Evolutionary conservation across 2,888 invertebrate genomes (phyloP), one percentile per base, ranked within the genome.

Genomic region (Hirtodrosophila duncani): DNA sequence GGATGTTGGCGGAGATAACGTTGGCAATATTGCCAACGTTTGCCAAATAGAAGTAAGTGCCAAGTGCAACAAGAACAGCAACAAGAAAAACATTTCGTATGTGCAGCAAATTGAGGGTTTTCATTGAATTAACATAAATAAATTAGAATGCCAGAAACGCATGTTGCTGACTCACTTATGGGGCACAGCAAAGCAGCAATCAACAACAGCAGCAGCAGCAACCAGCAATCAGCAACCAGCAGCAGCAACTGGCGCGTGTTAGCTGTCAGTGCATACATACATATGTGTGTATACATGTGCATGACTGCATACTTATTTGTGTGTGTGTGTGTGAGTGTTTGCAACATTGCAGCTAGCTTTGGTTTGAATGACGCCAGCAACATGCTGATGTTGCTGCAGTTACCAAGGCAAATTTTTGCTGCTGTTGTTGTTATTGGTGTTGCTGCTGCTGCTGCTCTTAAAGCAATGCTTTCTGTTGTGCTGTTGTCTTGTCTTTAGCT

Each of bases 61-160:
- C 43, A 51, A 58, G 31, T 33, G 60, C 43, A 33, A 33, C 26
- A 17, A 34, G 14, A 31, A 37, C 50, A 21, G 39, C 44, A 59
- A 17, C 58, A 50, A 17, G 45, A 21, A 53, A 62, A 64, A 66
- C 53, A 59, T 67, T 67, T 57, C 48, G 52, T 70, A 65, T 72
- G 67, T 67, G 66, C 68, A 65, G 62, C 72, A 63, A 67, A 80
- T 72, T 65, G 68, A 81, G 77, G 80, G 77, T 80, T 81, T 81
- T 77, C 77, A 81, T 81, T 81, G 77, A 77, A 77, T 77, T 77
- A 81, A 71, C 77, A 81, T 77, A 81, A 77, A 71, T 77, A 80
- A 81, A 77, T 77, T 81, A 81, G 77, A 77, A 81, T 68, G 68
- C 61, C 58, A 57, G 48, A 43, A 48, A 36, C 41, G 41, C 52